Base-by-base conservation (phyloP, 2,888 invertebrate species). In the Tuta absoluta region DNA sequence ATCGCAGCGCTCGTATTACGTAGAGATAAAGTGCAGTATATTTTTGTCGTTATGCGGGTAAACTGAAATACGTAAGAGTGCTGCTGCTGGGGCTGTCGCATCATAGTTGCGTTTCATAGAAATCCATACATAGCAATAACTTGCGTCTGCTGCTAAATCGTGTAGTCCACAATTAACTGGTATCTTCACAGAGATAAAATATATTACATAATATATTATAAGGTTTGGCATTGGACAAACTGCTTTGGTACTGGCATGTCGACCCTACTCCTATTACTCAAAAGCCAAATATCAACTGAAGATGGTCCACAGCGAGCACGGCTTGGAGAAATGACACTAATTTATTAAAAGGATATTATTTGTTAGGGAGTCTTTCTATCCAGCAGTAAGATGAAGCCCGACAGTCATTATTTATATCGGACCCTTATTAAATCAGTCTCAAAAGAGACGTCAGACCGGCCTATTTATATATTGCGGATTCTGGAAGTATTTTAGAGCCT, bases 321-420 rank as follows among this genome's bases (percentile, higher is more conserved):
- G 71, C 75, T 62, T 48, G 71, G 77, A 86, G 77, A 83, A 85
- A 86, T 81, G 74, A 77, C 73, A 72, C 75, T 80, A 82, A 85
- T 87, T 87, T 86, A 84, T 86, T 83, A 80, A 76, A 82, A 76
- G 79, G 77, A 76, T 80, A 84, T 82, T 82, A 82, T 86, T 84
- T 81, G 78, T 74, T 75, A 80, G 75, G 75, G 77, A 71, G 69
- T 84, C 77, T 75, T 80, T 78, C 71, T 71, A 73, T 78, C 74
- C 72, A 72, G 75, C 80, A 81, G 83, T 82, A 81, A 84, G 80
- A 81, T 78, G 78, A 84, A 71, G 74, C 72, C 69, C 70, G 76
- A 75, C 78, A 73, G 75, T 78, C 74, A 76, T 83, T 84, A 86
- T 85, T 86, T 85, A 85, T 86, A 82, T 78, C 70, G 71, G 74